These are phyloP conservation scores for Gallinago solitaria DNA, from an alignment of 2,797 vertebrate species.

Conservation along the genomic window DNA sequence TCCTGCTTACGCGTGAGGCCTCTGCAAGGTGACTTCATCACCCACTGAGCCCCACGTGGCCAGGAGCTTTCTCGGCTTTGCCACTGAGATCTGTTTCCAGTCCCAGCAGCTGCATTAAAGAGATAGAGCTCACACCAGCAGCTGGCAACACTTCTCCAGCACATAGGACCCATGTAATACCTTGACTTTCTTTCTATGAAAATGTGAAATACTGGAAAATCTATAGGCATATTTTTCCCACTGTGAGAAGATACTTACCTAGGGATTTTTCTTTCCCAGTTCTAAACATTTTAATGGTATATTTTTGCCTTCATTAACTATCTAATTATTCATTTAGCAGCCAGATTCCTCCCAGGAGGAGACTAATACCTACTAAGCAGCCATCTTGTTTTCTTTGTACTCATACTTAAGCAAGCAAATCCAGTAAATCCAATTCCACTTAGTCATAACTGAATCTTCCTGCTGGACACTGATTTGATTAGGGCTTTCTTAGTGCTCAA, in stretches of 20 bases:
- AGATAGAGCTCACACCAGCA: background rate
- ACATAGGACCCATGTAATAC: background rate
- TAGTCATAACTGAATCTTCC: background rate
- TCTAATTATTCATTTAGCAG: background rate
- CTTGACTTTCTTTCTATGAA: background rate
- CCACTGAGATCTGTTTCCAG: background rate
- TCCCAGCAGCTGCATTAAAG: background rate
- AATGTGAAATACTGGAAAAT: background rate
- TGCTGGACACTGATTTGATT: background rate
- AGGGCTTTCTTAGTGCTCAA: background rate
- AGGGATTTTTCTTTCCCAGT: background rate
- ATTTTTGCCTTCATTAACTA: background rate
- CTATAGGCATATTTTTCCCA: background rate
- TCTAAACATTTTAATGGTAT: background rate
- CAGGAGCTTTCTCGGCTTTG: background rate
- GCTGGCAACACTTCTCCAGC: background rate
- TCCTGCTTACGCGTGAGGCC: background rate
- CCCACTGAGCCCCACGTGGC: background rate
- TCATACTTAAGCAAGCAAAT: background rate
- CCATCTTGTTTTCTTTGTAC: slow-evolving; percentile 19
- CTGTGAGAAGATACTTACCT: background rate
- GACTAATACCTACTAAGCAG: background rate
- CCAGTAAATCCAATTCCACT: slow-evolving; percentile 2
- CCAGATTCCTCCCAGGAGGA: background rate
- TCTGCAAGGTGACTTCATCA: background rate